Conservation (phyloP, 1,140 invertebrate species). For the Listronotus bonariensis region DNA sequence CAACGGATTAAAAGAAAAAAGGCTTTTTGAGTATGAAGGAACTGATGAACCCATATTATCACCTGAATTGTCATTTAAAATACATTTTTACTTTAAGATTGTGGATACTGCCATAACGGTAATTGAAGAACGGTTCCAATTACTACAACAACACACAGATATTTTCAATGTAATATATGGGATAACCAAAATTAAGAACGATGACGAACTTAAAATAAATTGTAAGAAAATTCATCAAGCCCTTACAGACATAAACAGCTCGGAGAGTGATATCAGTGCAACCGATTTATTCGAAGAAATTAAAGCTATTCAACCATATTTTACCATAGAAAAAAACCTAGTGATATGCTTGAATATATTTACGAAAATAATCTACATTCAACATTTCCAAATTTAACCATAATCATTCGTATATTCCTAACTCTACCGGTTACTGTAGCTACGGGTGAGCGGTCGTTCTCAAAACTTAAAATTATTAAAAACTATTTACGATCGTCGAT, state of each 20-base stretch:
- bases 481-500: constrained; percentile 14
- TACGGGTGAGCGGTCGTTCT: constrained; percentile 4
- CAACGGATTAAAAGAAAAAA: constrained; percentile 17
- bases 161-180: constrained; percentile 10
- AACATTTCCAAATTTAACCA: constrained; percentile 10
- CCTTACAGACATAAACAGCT: constrained; percentile 18
- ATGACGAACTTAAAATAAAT: constrained; percentile 5
- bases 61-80: constrained; percentile 13
- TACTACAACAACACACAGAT: too few species aligned
- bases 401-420: neutral
- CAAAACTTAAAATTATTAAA: constrained; percentile 14
- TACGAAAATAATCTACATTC: constrained; percentile 1
- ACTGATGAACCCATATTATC: constrained; percentile 5
- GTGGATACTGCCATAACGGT: too few species aligned
- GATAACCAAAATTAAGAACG: constrained; percentile 14
- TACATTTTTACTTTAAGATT: constrained; percentile 20
- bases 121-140: too few species aligned
- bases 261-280: constrained; percentile 17
- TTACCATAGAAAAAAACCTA: constrained; percentile 4
- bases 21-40: constrained; percentile 10
- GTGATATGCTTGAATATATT: neutral
- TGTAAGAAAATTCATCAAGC: constrained; percentile 8
- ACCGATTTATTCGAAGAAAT: constrained; percentile 17
- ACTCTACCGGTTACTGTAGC: neutral
- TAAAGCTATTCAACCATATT: constrained; percentile 13